These are phyloP conservation scores for Melanerpes formicivorus DNA, from an alignment of 2,113 vertebrate species.

Conservation along the genomic window DNA sequence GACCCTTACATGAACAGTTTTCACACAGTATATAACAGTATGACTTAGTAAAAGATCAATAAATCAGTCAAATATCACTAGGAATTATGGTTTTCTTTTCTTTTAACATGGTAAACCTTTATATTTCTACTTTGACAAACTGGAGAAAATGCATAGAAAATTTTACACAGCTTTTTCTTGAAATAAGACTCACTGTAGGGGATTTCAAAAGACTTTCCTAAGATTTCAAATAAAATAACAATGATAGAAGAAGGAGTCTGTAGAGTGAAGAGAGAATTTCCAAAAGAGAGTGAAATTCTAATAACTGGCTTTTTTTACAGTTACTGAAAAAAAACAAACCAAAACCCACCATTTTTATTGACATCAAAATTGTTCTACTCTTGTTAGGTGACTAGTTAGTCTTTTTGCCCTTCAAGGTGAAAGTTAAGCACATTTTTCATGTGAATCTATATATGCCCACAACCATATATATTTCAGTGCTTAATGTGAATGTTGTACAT, in stretches of 20 bases:
- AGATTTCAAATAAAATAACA: neutral
- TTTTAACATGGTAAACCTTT: neutral
- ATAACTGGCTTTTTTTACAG: neutral
- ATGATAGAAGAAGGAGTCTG: neutral
- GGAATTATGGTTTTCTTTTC: neutral
- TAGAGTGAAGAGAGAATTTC: neutral
- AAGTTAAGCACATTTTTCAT: neutral
- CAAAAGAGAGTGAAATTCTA: neutral
- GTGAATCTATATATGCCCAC: neutral
- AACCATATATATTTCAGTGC: no score
- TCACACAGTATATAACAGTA: neutral
- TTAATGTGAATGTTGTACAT: neutral
- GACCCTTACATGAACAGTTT: neutral
- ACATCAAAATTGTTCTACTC: neutral
- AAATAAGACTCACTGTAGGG: neutral
- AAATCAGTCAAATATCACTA: neutral
- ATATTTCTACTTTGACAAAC: neutral
- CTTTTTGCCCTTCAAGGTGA: neutral
- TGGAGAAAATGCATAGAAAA: neutral
- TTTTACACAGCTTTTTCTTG: neutral
- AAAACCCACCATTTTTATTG: neutral
- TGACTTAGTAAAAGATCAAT: neutral
- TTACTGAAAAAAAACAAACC: neutral
- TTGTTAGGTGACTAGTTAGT: accelerated
- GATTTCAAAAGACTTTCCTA: neutral